phyloP scores from a whole-genome alignment of 23 tunicate genomes.

The Halocynthia aurantium region DNA sequence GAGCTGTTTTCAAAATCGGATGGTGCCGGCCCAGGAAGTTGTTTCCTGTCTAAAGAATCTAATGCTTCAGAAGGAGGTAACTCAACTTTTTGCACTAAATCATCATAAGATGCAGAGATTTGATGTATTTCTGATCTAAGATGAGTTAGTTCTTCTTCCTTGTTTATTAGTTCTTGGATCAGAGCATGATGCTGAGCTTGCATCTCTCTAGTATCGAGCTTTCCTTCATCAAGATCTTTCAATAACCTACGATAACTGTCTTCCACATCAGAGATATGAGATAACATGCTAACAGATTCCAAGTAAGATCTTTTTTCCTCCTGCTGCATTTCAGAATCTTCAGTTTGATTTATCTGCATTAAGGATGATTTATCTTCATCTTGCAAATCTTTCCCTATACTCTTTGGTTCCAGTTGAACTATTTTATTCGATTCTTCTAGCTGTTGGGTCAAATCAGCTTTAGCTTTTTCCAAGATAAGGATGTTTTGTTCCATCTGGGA shows the following conservation, averaged over 20 bases:
- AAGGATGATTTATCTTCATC: no score
- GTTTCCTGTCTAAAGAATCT: not conserved
- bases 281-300: no score
- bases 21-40: no score
- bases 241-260: conserved; percentile 7
- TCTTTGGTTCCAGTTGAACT: no score
- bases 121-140: not conserved
- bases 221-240: not conserved
- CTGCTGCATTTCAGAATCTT: no score
- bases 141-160: conserved; percentile 2
- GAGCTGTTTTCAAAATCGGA: not conserved
- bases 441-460: no score
- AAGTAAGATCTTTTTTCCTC: no score
- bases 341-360: no score
- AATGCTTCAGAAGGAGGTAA: conserved; percentile 12
- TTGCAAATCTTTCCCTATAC: no score
- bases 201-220: conserved; percentile 3
- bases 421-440: no score
- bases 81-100: conserved; percentile 6
- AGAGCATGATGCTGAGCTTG: conserved; percentile 7
- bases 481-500: no score
- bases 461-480: no score
- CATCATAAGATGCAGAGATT: conserved; percentile 14
- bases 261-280: not conserved
- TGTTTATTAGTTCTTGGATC: conserved; percentile 9